Percentiles rank a stretch among this genome's conserved stretches.
Evolutionary conservation across 2,888 invertebrate species (phyloP).

Genomic region (Dimorphilus gyrociliatus): DNA sequence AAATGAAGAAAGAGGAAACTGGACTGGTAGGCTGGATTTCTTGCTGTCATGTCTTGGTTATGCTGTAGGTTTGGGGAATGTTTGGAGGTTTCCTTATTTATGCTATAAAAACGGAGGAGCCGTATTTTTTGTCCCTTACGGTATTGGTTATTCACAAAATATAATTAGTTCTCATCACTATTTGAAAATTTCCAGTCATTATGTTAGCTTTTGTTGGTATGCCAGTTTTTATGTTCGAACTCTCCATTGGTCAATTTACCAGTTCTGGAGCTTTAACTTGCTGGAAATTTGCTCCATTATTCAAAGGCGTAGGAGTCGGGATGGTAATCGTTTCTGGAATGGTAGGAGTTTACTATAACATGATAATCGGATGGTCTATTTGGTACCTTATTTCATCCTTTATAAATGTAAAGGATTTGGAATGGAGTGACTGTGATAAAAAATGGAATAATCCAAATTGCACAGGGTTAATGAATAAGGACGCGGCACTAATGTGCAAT

Average conservation of each 20-base stretch:
- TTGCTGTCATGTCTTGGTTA: conserved; percentile 24
- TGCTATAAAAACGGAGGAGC: conserved; percentile 18
- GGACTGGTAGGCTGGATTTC: conserved; percentile 43
- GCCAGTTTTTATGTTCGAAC: conserved; percentile 35
- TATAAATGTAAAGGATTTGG: conserved; percentile 6
- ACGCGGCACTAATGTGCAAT: too few relatives aligned
- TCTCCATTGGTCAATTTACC: conserved; percentile 35
- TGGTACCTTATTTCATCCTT: conserved; percentile 24
- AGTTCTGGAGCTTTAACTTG: conserved; percentile 33
- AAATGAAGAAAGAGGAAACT: conserved; percentile 39
- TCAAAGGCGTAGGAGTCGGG: conserved; percentile 28
- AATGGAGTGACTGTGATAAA: conserved; percentile 9
- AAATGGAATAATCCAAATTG: not conserved
- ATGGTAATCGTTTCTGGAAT: conserved; percentile 18
- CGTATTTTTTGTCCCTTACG: conserved; percentile 31
- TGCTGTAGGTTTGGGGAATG: conserved; percentile 22
- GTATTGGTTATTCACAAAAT: too few relatives aligned
- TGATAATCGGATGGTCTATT: conserved; percentile 24
- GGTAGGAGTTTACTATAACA: conserved; percentile 26
- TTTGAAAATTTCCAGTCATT: too few relatives aligned
- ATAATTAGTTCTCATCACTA: conserved; percentile 13
- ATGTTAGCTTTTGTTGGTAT: conserved; percentile 32
- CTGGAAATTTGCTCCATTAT: conserved; percentile 31
- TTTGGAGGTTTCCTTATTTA: conserved; percentile 47
- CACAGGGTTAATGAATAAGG: too few relatives aligned